Conservation (phyloP, 2,888 invertebrate genomes). For the Hyles lineata region DNA sequence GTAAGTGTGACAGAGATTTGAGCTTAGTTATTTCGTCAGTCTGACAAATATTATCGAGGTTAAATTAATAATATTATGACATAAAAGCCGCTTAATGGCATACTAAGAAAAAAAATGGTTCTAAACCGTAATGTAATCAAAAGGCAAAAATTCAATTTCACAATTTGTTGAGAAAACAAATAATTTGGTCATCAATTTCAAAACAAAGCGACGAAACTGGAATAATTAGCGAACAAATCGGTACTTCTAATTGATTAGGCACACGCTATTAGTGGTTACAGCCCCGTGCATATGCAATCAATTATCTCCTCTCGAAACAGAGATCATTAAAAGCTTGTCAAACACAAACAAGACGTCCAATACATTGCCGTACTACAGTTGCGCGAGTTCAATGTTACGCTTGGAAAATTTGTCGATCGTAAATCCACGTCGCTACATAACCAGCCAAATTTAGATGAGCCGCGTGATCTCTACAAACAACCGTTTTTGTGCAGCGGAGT, state of each 20-base stretch:
- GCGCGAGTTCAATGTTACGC: background rate
- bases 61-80: no score
- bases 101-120: no score
- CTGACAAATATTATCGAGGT: no score
- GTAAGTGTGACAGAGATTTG: no score
- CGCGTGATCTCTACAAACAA: background rate
- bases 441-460: conserved; percentile 5
- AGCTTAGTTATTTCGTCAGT: no score
- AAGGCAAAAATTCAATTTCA: background rate
- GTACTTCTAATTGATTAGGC: conserved; percentile 16
- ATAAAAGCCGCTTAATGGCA: no score
- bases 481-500: conserved; percentile 19
- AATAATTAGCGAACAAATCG: background rate
- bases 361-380: conserved; percentile 26
- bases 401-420: conserved; percentile 13
- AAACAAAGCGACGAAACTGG: background rate
- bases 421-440: background rate
- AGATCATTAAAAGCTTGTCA: conserved; percentile 28
- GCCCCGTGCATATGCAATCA: conserved; percentile 20
- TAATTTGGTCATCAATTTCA: background rate
- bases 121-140: no score
- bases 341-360: conserved; percentile 13
- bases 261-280: conserved; percentile 4
- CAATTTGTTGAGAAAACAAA: background rate
- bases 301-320: conserved; percentile 21